These are phyloP conservation scores for Hylaeus anthracinus DNA, from an alignment of 1,140 invertebrate species.

Conservation along the genomic window DNA sequence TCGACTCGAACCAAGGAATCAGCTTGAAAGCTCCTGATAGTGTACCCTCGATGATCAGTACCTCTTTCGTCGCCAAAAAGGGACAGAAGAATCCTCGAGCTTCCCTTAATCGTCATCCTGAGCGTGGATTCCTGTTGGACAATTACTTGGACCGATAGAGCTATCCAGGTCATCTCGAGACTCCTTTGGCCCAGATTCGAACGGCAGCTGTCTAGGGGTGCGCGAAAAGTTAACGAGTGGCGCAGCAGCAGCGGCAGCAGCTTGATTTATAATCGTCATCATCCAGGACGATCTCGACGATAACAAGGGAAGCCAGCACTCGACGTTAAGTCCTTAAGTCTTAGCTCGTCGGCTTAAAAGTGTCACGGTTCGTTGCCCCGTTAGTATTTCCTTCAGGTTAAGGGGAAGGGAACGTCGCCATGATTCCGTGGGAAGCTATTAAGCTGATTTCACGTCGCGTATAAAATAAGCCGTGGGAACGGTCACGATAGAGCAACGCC, in stretches of 20 bases:
- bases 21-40: background rate
- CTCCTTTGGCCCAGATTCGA: slow-evolving; percentile 9
- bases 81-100: background rate
- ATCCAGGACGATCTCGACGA: slow-evolving; percentile 48
- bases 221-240: slow-evolving; percentile 34
- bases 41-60: background rate
- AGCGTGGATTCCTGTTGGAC: background rate
- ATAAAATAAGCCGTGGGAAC: slow-evolving; percentile 70
- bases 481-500: slow-evolving; percentile 45
- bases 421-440: slow-evolving; percentile 57
- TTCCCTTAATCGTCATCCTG: background rate
- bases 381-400: slow-evolving; percentile 28
- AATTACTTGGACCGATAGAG: slow-evolving; percentile 12
- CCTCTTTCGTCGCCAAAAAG: background rate
- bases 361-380: slow-evolving; percentile 68
- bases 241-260: background rate
- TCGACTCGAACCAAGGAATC: background rate
- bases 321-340: slow-evolving; percentile 76
- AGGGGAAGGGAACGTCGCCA: background rate
- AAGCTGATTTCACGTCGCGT: slow-evolving; percentile 73
- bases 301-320: slow-evolving; percentile 44
- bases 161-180: slow-evolving; percentile 9
- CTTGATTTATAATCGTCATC: slow-evolving; percentile 51
- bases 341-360: slow-evolving; percentile 75
- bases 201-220: background rate